Evolutionary conservation across 2,888 invertebrate genomes (phyloP).

Genomic region (Cyaniris semiargus): DNA sequence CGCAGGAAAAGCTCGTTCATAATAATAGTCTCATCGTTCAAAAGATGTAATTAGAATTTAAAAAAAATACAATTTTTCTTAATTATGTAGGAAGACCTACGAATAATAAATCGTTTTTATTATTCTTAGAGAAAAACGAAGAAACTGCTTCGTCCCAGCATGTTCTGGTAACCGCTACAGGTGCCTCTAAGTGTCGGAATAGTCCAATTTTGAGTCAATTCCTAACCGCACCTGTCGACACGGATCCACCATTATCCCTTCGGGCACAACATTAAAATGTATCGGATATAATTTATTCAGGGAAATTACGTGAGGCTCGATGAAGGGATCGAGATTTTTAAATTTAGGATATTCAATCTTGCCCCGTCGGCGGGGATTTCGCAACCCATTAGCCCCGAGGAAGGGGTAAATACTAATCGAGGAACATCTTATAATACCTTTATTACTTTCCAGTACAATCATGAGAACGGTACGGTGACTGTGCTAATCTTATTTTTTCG

Average conservation of each 20-base stretch:
- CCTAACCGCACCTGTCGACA: constrained; percentile 32
- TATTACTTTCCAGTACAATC: neutral
- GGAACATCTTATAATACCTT: neutral
- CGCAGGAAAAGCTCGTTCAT: too few species aligned
- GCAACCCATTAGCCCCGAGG: neutral
- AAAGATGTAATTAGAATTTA: too few species aligned
- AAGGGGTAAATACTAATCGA: neutral
- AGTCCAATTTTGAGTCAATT: constrained; percentile 16
- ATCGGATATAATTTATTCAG: constrained; percentile 33
- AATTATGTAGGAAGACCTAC: too few species aligned
- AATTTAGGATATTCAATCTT: constrained; percentile 18
- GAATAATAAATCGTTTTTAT: too few species aligned
- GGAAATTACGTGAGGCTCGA: constrained; percentile 27
- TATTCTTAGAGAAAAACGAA: too few species aligned
- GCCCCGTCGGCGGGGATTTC: neutral
- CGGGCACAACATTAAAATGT: constrained; percentile 33
- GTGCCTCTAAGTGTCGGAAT: neutral
- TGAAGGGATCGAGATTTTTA: constrained; percentile 17
- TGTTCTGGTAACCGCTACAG: neutral
- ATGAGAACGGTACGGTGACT: neutral
- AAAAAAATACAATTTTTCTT: too few species aligned
- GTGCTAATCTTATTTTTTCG: too few species aligned
- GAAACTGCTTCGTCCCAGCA: neutral
- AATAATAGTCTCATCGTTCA: too few species aligned
- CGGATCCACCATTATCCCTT: constrained; percentile 40